Percentiles rank a stretch among this genome's conserved stretches.
These are phyloP conservation scores for Sebastes jordani DNA, from an alignment of 2,797 vertebrate genomes.

Conservation along the genomic window DNA sequence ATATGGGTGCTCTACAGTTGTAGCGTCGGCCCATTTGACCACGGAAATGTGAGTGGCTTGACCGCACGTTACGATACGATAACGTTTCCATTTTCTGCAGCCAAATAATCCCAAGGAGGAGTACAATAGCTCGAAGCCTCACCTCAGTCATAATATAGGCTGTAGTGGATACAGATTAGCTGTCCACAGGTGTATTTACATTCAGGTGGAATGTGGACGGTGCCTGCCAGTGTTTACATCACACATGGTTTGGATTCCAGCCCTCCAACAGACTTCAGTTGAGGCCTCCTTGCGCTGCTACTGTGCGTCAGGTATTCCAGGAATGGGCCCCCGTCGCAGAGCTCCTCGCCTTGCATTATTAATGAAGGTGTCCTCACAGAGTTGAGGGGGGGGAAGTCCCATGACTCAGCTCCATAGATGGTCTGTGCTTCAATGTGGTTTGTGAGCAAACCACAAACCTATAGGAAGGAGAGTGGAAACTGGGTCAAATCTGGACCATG, in stretches of 20 bases:
- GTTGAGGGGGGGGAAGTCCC: constrained; percentile 25
- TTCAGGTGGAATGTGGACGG: constrained; percentile 34
- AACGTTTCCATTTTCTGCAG: constrained; percentile 16
- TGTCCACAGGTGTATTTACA: constrained; percentile 10
- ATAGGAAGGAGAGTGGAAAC: not conserved
- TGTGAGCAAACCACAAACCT: not conserved
- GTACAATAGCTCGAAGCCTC: constrained; percentile 6
- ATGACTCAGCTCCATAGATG: constrained; percentile 14
- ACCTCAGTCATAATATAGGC: not conserved
- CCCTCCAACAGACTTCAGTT: not conserved
- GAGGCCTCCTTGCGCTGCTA: constrained; percentile 2
- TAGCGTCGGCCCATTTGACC: too few species aligned
- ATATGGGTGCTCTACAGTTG: too few species aligned
- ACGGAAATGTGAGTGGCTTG: too few species aligned
- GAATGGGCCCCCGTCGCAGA: constrained; percentile 50
- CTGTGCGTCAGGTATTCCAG: constrained; percentile 51
- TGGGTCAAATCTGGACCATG: not conserved
- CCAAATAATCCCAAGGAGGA: constrained; percentile 20
- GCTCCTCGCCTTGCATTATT: constrained; percentile 44
- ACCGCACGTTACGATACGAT: too few species aligned
- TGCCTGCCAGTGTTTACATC: not conserved
- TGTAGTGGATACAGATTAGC: constrained; percentile 12
- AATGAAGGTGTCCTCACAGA: constrained; percentile 26
- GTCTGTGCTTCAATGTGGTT: not conserved
- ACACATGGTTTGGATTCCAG: constrained; percentile 45